phyloP scores from a whole-genome alignment of 2,797 vertebrate species.

The Xenops minutus region DNA sequence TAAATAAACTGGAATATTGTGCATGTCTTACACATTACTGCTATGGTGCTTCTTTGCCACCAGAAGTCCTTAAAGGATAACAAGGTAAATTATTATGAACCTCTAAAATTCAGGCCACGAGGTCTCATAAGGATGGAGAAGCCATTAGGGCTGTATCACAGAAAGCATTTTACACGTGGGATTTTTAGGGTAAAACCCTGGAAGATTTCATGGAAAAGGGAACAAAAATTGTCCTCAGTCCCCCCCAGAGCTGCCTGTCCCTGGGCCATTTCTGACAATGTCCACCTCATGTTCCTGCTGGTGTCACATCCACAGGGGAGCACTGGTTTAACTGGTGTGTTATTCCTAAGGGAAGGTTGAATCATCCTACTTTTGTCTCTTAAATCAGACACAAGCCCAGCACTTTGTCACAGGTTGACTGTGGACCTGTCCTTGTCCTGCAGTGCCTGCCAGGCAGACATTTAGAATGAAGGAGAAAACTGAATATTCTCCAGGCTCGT shows the following conservation, averaged over 20 bases:
- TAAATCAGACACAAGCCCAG: background rate
- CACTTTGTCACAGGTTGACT: background rate
- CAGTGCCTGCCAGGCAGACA: background rate
- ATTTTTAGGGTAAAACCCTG: background rate
- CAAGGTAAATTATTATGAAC: background rate
- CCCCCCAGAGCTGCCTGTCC: background rate
- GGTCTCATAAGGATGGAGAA: background rate
- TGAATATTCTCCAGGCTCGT: background rate
- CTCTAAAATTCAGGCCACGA: background rate
- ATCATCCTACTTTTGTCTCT: background rate
- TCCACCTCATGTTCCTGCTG: background rate
- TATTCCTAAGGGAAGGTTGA: background rate
- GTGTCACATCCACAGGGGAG: background rate
- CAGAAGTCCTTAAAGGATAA: background rate
- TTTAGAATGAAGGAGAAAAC: background rate
- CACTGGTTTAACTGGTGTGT: background rate
- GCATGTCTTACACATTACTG: background rate
- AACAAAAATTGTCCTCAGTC: background rate
- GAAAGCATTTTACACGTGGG: background rate
- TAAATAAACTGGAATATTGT: background rate
- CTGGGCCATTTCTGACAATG: fast-evolving
- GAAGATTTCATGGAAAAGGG: background rate
- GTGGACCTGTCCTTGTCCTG: background rate
- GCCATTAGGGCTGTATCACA: background rate
- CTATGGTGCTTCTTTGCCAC: background rate